Evolutionary conservation across 2,113 vertebrate genomes (phyloP), one percentile per base, ranked within the genome.

Genomic region (Hipposideros armiger): DNA sequence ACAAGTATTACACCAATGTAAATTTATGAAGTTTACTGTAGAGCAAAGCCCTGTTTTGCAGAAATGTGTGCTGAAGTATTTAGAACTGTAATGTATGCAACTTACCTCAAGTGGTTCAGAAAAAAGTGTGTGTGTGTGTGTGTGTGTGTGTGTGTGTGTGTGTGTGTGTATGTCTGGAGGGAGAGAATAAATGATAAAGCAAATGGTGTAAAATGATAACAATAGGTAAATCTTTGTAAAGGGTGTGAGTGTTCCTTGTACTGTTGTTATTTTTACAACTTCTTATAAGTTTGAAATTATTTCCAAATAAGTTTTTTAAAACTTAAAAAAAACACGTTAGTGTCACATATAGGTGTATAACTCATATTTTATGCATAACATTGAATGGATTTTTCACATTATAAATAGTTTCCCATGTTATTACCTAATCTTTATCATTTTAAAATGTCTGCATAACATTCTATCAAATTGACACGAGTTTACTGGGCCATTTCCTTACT

Each of bases 241-340:
- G 9, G 24, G 7, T 74, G 73, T 22, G 15, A 76, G 22, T 47
- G 9, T 73, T 87, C 40, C 30, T 94, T 77, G 56, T 80, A 84
- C 54, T 80, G 64, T 45, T 70, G 50, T 80, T 64, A 90, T 67
- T 84, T 92, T 93, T 95, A 22, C 24, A 95, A 66, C 17, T 32
- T 84, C 50, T 82, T 81, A 28, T 62, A 86, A 30, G 19, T 82
- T 78, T 92, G 50, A 90, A 74, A 52, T 93, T 58, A 70, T 93
- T 95, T 94, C 60, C 58, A 95, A 84, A 56, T 62, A 96, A 50
- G 11, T 52, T 93, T 81, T 64, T 94, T 19, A 69, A 78, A 92
- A 83, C 26, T 67, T 72, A 72, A 74, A 47, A 77, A 28, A 76
- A 54, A 47, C 40, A 64, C n/a, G 47, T 67, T 84, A 56, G 5